Evolutionary conservation across 2,888 invertebrate species (phyloP).

Genomic region (Biston stratarius): DNA sequence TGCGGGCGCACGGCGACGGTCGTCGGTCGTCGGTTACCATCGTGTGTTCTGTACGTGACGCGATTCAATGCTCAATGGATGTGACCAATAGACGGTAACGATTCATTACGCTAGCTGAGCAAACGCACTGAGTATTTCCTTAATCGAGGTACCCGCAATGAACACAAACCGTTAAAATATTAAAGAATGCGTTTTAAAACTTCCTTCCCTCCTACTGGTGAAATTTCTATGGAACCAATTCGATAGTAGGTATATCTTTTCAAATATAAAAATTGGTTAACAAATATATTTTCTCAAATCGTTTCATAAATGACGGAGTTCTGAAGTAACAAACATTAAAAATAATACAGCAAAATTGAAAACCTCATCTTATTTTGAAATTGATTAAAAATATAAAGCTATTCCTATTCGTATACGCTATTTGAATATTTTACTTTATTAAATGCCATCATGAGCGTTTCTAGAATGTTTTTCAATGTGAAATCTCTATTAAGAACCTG

Average conservation of each 20-base stretch:
- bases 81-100: conserved; percentile 43
- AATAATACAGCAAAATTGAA: too few species aligned
- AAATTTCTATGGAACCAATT: too few species aligned
- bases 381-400: too few species aligned
- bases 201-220: background rate
- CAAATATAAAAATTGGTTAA: too few species aligned
- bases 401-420: too few species aligned
- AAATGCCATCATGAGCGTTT: too few species aligned
- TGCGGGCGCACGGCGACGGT: conserved; percentile 27
- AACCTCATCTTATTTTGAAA: too few species aligned
- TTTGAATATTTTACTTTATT: too few species aligned
- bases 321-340: too few species aligned
- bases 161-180: background rate
- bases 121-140: conserved; percentile 11
- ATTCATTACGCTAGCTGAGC: conserved; percentile 31
- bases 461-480: background rate
- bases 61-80: conserved; percentile 43
- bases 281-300: too few species aligned
- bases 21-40: conserved; percentile 6
- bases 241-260: too few species aligned
- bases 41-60: conserved; percentile 27
- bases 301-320: too few species aligned
- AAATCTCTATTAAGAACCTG: conserved; percentile 1
- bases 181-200: background rate
- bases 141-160: background rate